phyloP scores from a whole-genome alignment of 2,888 invertebrate species.

The Platypus cylindrus region DNA sequence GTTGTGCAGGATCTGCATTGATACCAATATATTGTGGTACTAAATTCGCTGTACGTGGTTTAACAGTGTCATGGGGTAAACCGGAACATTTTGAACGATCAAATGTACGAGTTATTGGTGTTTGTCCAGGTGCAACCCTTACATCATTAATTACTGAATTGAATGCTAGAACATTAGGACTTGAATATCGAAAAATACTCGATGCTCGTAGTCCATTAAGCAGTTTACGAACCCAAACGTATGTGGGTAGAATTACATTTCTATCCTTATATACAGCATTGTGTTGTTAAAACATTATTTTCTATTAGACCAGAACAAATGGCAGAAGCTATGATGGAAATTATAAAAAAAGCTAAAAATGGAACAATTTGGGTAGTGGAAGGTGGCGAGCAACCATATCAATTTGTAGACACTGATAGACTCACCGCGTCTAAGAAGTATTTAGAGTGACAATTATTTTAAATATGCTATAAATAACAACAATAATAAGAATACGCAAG shows the following conservation, averaged over 20 bases:
- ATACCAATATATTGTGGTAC: neutral
- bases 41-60: neutral
- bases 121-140: neutral
- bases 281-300: too few species aligned
- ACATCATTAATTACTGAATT: neutral
- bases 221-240: too few species aligned
- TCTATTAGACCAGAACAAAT: slow-evolving; percentile 21
- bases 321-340: slow-evolving; percentile 22
- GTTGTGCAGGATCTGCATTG: neutral
- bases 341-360: slow-evolving; percentile 30
- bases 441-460: too few species aligned
- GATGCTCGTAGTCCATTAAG: too few species aligned
- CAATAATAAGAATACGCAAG: too few species aligned
- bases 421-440: too few species aligned
- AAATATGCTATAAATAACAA: too few species aligned
- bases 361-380: slow-evolving; percentile 39
- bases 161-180: neutral
- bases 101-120: slow-evolving; percentile 19
- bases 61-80: neutral
- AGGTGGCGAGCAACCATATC: slow-evolving; percentile 31
- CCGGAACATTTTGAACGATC: slow-evolving; percentile 25
- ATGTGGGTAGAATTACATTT: too few species aligned
- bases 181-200: slow-evolving; percentile 5
- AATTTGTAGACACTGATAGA: slow-evolving; percentile 17
- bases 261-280: too few species aligned